Evolutionary conservation across 1,140 invertebrate genomes (phyloP).

Genomic region (Globodera ellingtonae): DNA sequence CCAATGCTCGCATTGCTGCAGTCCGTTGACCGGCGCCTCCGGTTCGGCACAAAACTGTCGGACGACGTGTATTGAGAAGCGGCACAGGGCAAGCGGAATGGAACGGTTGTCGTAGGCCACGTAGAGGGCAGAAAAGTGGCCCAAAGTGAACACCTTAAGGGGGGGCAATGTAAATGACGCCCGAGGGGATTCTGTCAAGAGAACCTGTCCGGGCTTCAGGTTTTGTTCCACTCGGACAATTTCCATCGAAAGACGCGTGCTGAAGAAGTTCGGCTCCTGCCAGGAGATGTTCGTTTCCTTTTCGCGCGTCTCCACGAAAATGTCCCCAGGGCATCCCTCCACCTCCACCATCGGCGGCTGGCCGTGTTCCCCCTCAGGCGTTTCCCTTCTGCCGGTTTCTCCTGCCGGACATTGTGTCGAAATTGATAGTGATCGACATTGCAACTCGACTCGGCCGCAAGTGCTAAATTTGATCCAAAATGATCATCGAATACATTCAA

Average conservation of each 20-base stretch:
- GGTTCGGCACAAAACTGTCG: slow-evolving; percentile 86
- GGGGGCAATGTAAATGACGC: background rate
- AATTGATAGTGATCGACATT: background rate
- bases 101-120: slow-evolving; percentile 86
- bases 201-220: slow-evolving; percentile 79
- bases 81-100: slow-evolving; percentile 82
- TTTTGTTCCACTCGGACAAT: slow-evolving; percentile 82
- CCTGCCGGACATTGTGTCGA: background rate
- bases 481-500: background rate
- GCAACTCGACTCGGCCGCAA: slow-evolving; percentile 65
- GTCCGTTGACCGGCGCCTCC: slow-evolving; percentile 83
- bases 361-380: slow-evolving; percentile 71
- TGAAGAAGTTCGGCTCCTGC: slow-evolving; percentile 87
- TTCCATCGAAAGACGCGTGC: slow-evolving; percentile 78
- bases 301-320: slow-evolving; percentile 89
- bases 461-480: slow-evolving; percentile 24
- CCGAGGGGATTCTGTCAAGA: background rate
- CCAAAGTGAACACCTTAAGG: slow-evolving; percentile 78
- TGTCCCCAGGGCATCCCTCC: slow-evolving; percentile 85
- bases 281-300: slow-evolving; percentile 87
- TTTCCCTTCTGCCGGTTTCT: background rate
- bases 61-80: slow-evolving; percentile 72
- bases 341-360: slow-evolving; percentile 79
- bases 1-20: slow-evolving; percentile 89
- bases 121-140: slow-evolving; percentile 88